Evolutionary conservation across 2,797 vertebrate species (phyloP), one percentile per base, ranked within the genome.

Genomic region (Dallia pectoralis): DNA sequence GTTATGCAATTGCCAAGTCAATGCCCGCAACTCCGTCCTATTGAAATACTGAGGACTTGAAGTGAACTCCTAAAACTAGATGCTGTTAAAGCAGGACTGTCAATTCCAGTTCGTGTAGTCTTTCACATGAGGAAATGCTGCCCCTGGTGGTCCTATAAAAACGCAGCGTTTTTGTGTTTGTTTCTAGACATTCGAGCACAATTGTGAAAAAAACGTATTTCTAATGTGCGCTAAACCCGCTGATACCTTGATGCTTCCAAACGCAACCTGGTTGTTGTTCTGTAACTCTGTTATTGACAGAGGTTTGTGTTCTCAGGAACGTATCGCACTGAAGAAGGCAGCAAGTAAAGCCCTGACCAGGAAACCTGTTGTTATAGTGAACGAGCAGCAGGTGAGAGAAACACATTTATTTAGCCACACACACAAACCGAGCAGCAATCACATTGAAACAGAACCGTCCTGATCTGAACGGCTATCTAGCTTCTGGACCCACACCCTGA

Each of bases 281-380:
- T 59, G 22, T 4, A 27, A 25, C 22, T 9, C 53, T 59, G 7
- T 56, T 4, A 25, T 59, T 3, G 25, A 44, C 40, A 12, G 40
- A 2, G 2, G 8, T 59, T 25, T 59, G 53, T 59, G 22, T 59
- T 25, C 22, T 14, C 53, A 27, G 53, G 53, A 59, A 59, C 22
- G 11, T 11, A 11, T 59, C 25, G 53, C 53, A 59, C 53, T 59
- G 53, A 59, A 59, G 53, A 56, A 11, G 11, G 22, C 53, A 56
- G 22, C 2, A 3, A 56, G 53, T n/a, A 22, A 56, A 11, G 7
- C 25, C 53, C 53, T 22, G 53, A 9, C 22, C 11, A 56, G 53
- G 53, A 56, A 56, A 56, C 53, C n/a, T 8, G 3, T n/a, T 59
- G 53, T 59, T 59, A 59, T 59, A 59, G 53, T 59, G n/a, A 59